Evolutionary conservation across 2,797 vertebrate genomes (phyloP).

Genomic region (Staurois parvus): DNA sequence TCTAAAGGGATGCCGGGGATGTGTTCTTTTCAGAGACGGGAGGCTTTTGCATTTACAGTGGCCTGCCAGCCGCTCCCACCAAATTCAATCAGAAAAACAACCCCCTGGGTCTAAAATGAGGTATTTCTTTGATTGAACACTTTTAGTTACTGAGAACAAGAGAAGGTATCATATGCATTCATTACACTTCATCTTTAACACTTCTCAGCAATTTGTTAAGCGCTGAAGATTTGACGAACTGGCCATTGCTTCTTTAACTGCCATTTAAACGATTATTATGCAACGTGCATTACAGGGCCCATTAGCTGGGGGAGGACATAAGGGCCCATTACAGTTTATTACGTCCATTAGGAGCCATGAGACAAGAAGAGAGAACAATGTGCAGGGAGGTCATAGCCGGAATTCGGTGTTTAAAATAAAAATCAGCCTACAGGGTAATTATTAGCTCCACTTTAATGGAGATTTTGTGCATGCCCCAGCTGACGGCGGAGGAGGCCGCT

Average conservation of each 20-base stretch:
- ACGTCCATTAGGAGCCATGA: constrained; percentile 12
- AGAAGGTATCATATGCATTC: too few species aligned
- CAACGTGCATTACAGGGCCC: neutral
- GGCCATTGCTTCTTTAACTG: neutral
- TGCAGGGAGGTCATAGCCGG: neutral
- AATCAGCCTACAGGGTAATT: neutral
- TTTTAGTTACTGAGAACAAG: too few species aligned
- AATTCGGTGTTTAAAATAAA: neutral
- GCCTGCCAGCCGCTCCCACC: too few species aligned
- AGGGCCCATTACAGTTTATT: neutral
- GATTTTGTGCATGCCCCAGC: neutral
- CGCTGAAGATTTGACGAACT: neutral
- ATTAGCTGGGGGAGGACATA: neutral
- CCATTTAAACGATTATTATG: neutral
- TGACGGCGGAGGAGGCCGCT: neutral
- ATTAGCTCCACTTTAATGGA: neutral
- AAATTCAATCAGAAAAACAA: too few species aligned
- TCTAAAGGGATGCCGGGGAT: too few species aligned
- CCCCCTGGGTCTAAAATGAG: too few species aligned
- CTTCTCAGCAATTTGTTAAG: neutral
- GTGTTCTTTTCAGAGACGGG: too few species aligned
- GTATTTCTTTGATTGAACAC: too few species aligned
- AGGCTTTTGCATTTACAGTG: too few species aligned
- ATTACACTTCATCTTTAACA: too few species aligned
- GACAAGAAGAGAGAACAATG: neutral